Percentiles rank a stretch among this genome's conserved stretches.
Evolutionary conservation across 2,113 vertebrate species (phyloP).

Genomic region (Tamias sibiricus): DNA sequence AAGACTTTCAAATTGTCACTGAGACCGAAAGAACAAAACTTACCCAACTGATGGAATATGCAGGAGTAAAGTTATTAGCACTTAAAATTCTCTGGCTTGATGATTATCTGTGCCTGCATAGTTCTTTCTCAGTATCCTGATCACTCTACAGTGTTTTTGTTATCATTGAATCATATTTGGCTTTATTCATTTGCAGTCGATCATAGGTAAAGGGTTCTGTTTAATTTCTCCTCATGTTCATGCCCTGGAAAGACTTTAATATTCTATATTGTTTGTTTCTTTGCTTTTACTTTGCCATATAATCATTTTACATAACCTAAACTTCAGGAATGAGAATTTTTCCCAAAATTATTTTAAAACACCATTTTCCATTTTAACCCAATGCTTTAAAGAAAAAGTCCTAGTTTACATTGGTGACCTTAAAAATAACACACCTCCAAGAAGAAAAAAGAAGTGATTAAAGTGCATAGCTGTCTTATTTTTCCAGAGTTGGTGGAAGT

Average conservation of each 20-base stretch:
- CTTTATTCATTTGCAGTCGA: constrained; percentile 65
- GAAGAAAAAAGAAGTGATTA: constrained; percentile 52
- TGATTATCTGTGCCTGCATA: constrained; percentile 64
- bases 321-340: neutral
- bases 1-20: constrained; percentile 82
- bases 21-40: constrained; percentile 70
- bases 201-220: constrained; percentile 54
- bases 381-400: constrained; percentile 33
- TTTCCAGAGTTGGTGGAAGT: neutral
- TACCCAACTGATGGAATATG: constrained; percentile 71
- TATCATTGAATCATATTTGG: constrained; percentile 62
- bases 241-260: constrained; percentile 66
- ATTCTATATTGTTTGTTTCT: neutral
- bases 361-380: constrained; percentile 38
- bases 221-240: constrained; percentile 56
- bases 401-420: constrained; percentile 61
- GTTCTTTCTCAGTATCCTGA: constrained; percentile 69
- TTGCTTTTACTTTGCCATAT: constrained; percentile 28
- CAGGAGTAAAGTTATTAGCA: constrained; percentile 67
- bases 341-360: constrained; percentile 41
- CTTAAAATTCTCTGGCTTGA: constrained; percentile 58
- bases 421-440: constrained; percentile 36
- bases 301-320: neutral
- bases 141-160: constrained; percentile 75
- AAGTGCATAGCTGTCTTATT: neutral